Conservation (phyloP, 92 coral and sea anemone genomes). For the Phenganax stokvisi region DNA sequence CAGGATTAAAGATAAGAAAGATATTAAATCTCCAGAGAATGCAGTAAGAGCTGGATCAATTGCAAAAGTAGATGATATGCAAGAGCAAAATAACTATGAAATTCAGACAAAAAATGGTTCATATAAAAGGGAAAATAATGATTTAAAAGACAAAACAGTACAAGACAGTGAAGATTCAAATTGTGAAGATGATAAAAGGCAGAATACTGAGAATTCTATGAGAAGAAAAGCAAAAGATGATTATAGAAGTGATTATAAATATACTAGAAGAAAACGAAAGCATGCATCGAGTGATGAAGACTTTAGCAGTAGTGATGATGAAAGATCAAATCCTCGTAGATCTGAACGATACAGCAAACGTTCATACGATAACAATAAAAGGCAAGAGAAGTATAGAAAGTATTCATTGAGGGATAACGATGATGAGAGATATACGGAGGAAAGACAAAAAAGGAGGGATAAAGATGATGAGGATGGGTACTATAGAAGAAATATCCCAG, state of each 20-base stretch:
- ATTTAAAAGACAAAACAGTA: background rate
- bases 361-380: background rate
- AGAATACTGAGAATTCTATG: background rate
- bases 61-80: background rate
- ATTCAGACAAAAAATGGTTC: background rate
- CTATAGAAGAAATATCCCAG: conserved; percentile 40
- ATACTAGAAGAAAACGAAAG: conserved; percentile 1
- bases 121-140: conserved; percentile 10
- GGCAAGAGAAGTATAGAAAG: conserved; percentile 22
- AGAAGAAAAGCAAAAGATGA: background rate
- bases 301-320: conserved; percentile 22
- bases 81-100: conserved; percentile 17
- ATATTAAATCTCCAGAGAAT: background rate
- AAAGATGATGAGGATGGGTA: conserved; percentile 22
- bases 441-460: conserved; percentile 26
- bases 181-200: conserved; percentile 4
- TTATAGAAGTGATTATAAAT: conserved; percentile 7
- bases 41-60: background rate
- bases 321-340: conserved; percentile 27
- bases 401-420: conserved; percentile 28
- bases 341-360: conserved; percentile 19
- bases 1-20: conserved; percentile 9
- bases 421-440: conserved; percentile 26
- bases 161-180: background rate
- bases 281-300: conserved; percentile 1